Conservation (phyloP, 2,888 invertebrate species). For the Leptopilina syphax region DNA sequence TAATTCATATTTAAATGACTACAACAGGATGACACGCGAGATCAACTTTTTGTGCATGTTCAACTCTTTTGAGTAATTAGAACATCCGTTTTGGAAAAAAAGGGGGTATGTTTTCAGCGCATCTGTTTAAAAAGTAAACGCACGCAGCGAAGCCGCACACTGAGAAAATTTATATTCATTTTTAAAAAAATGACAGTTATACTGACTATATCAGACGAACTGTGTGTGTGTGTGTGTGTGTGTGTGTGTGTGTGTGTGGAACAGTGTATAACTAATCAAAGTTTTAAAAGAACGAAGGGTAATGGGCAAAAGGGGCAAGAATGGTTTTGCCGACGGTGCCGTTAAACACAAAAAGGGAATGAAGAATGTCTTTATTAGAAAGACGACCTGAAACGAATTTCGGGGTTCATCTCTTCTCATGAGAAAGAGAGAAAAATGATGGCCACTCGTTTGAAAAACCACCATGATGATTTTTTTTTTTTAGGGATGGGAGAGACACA, state of each 20-base stretch:
- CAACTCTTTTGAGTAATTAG: conserved; percentile 13
- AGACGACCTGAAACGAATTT: conserved; percentile 66
- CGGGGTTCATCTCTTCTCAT: conserved; percentile 60
- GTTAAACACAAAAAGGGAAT: conserved; percentile 66
- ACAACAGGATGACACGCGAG: conserved; percentile 7
- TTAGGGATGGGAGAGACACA: conserved; percentile 53
- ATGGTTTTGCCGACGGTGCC: conserved; percentile 31
- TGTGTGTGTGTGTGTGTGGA: no score
- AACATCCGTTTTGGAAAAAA: conserved; percentile 31
- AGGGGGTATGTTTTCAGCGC: not conserved
- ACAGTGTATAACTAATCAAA: conserved; percentile 21
- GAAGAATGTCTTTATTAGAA: conserved; percentile 75
- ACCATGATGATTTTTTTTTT: conserved; percentile 62
- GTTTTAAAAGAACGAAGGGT: conserved; percentile 19
- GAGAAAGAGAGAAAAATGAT: conserved; percentile 40
- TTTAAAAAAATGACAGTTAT: conserved; percentile 18
- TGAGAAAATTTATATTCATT: no score
- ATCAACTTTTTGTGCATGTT: not conserved
- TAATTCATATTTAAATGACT: conserved; percentile 34
- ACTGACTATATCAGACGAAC: not conserved
- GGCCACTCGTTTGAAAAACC: conserved; percentile 57
- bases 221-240: no score
- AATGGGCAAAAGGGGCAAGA: conserved; percentile 41
- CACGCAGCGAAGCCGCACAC: no score
- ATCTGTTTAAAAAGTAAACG: conserved; percentile 21